A percentile compares a stretch with the other conserved stretches of the same genome.
These are phyloP conservation scores for Monarcha castaneiventris DNA, from an alignment of 2,113 vertebrate genomes.

Conservation along the genomic window DNA sequence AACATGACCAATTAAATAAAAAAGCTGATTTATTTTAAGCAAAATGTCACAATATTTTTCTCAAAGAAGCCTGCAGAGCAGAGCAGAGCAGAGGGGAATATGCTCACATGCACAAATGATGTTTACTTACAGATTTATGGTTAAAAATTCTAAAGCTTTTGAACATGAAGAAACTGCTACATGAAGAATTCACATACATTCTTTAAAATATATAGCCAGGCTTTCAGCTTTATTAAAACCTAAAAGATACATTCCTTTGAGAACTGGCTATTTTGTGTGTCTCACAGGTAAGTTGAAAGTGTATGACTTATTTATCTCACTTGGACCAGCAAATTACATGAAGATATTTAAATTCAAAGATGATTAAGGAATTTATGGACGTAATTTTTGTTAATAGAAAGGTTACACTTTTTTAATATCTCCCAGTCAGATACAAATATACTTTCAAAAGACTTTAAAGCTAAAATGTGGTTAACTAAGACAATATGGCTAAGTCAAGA, in stretches of 20 bases:
- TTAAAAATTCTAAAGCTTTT: neutral
- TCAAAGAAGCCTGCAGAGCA: neutral
- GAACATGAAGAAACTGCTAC: neutral
- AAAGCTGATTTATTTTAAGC: neutral
- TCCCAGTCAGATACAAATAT: neutral
- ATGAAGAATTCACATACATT: neutral
- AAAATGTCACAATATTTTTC: neutral
- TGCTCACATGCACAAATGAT: neutral
- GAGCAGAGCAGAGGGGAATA: neutral
- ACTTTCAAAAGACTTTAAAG: neutral
- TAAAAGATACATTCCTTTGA: neutral
- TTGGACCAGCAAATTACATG: neutral
- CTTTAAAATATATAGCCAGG: neutral
- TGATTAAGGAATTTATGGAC: neutral
- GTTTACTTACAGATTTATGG: neutral
- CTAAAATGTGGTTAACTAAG: neutral
- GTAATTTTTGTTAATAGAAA: neutral
- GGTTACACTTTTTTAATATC: neutral
- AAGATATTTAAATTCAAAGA: neutral
- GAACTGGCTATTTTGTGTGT: neutral
- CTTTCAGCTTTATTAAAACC: neutral
- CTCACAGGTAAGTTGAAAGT: neutral
- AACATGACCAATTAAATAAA: neutral
- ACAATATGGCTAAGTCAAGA: neutral
- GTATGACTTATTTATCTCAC: neutral